Base-by-base conservation (phyloP, 2,797 vertebrate genomes). In the Epinephelus coioides region DNA sequence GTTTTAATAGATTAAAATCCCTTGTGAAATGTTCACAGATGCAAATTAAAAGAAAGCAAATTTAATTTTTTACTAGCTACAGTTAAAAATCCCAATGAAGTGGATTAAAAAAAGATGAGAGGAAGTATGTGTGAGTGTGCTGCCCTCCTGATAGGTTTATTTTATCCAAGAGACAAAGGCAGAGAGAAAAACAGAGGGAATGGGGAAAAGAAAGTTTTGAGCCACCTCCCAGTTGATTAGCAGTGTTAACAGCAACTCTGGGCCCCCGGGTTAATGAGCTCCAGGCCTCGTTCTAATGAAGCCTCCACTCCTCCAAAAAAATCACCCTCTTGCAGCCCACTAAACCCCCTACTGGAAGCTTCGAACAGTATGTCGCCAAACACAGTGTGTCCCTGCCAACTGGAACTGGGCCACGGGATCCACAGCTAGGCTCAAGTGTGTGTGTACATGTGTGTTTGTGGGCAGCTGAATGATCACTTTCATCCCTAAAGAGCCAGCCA, bases 401-500 rank as follows among this genome's bases (percentile, higher is more conserved):
- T 94, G 93, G 94, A 93, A 7, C 0, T 0, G 63, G 55, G 93
- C 95, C 93, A 93, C 80, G 30, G 84, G 85, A 86, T 85, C 89
- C 89, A 92, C 93, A 86, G 73, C 34, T 30, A 9, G 51, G 25
- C 64, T 88, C 38, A 56, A 83, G 77, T 77, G 70, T 79, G 61
- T 64, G 64, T 21, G 34, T 60, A 73, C 64, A 25, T 74, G 65
- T 81, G 72, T 80, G 79, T 85, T 65, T 91, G 90, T 70, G 85
- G 82, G 76, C 51, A 62, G 81, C 82, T 93, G 91, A 94, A 95
- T 95, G 94, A 96, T 96, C 92, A 94, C 96, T 95, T 96, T 95
- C 93, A 95, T 95, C 93, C 91, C 91, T 88, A 93, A 94, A 95
- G 91, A 95, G 92, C 92, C 91, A 90, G 90, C 88, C 93, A 94